A percentile compares a stretch with the other conserved stretches of the same genome.
Conservation (phyloP, 2,888 invertebrate genomes). For the Cylindroiulus punctatus region DNA sequence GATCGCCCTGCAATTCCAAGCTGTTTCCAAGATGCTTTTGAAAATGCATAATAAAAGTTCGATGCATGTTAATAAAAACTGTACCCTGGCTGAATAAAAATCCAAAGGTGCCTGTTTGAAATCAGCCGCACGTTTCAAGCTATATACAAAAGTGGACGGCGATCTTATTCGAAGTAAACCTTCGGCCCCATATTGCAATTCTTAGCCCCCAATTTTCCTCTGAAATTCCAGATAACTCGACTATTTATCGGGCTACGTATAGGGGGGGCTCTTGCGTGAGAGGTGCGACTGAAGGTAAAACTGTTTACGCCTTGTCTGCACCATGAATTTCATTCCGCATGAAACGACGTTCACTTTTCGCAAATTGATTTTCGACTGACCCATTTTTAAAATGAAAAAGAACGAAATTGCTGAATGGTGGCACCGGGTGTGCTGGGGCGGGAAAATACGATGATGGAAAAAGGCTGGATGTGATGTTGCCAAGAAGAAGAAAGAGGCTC, state of each 20-base stretch:
- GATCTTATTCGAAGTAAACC: background rate
- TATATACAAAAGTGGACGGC: background rate
- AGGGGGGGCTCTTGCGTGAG: background rate
- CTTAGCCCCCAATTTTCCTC: constrained; percentile 15
- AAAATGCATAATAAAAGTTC: too few relatives aligned
- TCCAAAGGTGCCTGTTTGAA: background rate
- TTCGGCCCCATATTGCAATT: background rate
- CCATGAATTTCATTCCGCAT: constrained; percentile 43
- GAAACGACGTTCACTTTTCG: constrained; percentile 27
- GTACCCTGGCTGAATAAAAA: too few relatives aligned
- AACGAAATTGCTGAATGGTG: constrained; percentile 26
- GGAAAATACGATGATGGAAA: background rate
- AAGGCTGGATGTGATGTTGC: background rate
- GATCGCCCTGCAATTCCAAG: too few relatives aligned
- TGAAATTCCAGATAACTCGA: background rate
- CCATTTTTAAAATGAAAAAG: constrained; percentile 15
- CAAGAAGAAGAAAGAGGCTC: constrained; percentile 4
- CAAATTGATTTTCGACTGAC: constrained; percentile 47
- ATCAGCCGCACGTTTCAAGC: background rate
- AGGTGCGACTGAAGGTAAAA: background rate
- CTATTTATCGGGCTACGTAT: background rate
- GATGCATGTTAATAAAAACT: too few relatives aligned
- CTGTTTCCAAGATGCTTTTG: too few relatives aligned
- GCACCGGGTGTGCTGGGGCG: constrained; percentile 3
- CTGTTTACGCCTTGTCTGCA: constrained; percentile 11